Conservation (phyloP, 2,113 vertebrate genomes). For the Tyto alba region DNA sequence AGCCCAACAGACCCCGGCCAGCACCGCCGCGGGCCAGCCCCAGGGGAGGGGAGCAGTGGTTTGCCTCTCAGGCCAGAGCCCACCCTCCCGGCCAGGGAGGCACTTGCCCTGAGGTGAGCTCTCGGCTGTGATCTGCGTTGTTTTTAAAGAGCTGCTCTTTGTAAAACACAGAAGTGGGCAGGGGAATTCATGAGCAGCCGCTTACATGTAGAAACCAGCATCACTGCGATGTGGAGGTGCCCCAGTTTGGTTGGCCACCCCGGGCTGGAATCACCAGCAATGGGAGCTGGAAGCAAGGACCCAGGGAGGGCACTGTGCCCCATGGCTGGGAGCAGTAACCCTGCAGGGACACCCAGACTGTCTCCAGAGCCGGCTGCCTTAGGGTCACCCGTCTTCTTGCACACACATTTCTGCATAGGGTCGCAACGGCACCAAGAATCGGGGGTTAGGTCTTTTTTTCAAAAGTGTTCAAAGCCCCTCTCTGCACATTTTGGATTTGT, state of each 20-base stretch:
- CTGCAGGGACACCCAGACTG: background rate
- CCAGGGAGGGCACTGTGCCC: background rate
- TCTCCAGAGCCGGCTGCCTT: background rate
- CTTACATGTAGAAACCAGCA: background rate
- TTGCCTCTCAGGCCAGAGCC: background rate
- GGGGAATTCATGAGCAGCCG: background rate
- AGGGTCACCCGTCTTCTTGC: background rate
- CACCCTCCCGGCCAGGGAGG: background rate
- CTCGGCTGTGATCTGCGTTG: background rate
- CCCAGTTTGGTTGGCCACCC: background rate
- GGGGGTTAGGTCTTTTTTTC: background rate
- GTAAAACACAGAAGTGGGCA: background rate
- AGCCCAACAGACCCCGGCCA: background rate
- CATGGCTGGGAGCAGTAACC: background rate
- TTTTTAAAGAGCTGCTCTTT: background rate
- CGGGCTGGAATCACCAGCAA: background rate
- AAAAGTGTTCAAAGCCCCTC: background rate
- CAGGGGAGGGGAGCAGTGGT: background rate
- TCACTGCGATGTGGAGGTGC: fast-evolving
- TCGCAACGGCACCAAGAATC: fast-evolving
- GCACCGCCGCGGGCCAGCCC: fast-evolving
- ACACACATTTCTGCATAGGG: fast-evolving
- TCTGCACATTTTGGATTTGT: background rate
- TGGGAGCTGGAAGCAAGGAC: background rate
- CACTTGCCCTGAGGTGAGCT: background rate